Percentiles rank a stretch among this genome's conserved stretches.
Conservation (phyloP, 2,113 vertebrate genomes). For the Tapirus terrestris region DNA sequence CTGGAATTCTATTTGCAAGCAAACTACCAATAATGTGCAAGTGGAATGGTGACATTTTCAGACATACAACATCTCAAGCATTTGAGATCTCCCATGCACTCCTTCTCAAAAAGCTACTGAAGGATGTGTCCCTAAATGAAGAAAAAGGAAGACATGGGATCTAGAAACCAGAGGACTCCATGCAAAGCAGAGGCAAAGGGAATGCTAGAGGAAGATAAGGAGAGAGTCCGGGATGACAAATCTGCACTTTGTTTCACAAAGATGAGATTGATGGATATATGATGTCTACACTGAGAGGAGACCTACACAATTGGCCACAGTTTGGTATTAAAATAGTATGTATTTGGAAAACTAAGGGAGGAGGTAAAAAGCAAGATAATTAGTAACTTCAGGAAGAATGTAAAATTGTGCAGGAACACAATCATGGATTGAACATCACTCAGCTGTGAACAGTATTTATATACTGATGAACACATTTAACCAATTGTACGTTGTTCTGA, state of each 20-base stretch:
- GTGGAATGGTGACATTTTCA: background rate
- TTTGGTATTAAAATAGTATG: background rate
- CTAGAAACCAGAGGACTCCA: background rate
- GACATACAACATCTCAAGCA: background rate
- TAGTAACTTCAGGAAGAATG: background rate
- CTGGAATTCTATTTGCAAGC: background rate
- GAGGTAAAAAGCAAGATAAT: background rate
- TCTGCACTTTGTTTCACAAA: background rate
- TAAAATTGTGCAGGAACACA: background rate
- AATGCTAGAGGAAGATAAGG: background rate
- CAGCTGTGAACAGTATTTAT: background rate
- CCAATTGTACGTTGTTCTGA: background rate
- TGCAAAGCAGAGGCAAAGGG: background rate
- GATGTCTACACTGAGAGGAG: background rate
- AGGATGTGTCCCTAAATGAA: background rate
- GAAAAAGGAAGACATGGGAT: background rate
- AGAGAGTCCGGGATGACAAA: background rate
- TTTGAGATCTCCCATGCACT: background rate
- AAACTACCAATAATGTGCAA: background rate
- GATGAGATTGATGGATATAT: background rate
- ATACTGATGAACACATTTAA: background rate
- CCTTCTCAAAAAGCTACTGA: background rate
- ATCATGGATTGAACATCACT: background rate
- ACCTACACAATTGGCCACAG: background rate
- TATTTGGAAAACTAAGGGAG: background rate